A percentile compares a stretch with the other conserved stretches of the same genome.
phyloP scores from a whole-genome alignment of 2,797 vertebrate genomes.

The Chelidonichthys spinosus region DNA sequence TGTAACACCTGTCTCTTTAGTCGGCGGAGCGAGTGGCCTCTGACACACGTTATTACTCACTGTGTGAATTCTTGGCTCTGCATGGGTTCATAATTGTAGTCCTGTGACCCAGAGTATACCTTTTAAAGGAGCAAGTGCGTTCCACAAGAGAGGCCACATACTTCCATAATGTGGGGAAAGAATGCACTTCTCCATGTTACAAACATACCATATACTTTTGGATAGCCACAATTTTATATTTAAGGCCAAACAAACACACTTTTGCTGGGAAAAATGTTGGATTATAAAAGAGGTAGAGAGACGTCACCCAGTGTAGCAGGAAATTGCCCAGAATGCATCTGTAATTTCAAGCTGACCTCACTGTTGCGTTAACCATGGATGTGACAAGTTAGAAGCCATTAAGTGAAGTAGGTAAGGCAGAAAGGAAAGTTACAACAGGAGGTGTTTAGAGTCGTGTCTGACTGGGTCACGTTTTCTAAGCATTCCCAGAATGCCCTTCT shows the following conservation, averaged over 20 bases:
- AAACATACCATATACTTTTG: not conserved
- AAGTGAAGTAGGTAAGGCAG: not conserved
- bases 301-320: not conserved
- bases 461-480: constrained; percentile 27
- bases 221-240: not conserved
- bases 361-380: constrained; percentile 13
- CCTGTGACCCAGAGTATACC: not conserved
- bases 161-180: not conserved
- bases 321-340: not conserved
- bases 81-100: constrained; percentile 3
- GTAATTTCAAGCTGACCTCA: not conserved
- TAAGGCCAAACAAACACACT: no score
- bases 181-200: not conserved
- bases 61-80: constrained; percentile 1
- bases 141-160: not conserved
- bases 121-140: constrained; percentile 12
- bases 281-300: not conserved
- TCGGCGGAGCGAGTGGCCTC: constrained; percentile 17
- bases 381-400: not conserved
- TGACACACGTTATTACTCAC: constrained; percentile 38
- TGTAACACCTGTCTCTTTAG: constrained; percentile 56
- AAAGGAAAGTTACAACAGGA: not conserved
- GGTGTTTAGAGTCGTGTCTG: constrained; percentile 13
- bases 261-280: no score
- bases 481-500: constrained; percentile 4